Conservation (phyloP, 2,888 invertebrate genomes). For the Dorcus hopei region DNA sequence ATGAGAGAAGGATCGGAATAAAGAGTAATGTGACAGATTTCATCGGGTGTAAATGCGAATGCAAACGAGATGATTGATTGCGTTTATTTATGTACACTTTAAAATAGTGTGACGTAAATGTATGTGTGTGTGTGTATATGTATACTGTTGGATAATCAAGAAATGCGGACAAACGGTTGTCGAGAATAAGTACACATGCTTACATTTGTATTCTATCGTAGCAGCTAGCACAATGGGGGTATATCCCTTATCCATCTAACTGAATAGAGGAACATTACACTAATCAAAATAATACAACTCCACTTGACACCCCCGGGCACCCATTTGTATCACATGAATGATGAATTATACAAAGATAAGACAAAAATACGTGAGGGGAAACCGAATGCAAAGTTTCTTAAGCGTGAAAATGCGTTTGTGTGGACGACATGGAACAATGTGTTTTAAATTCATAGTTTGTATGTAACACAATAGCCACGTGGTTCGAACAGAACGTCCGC, state of each 20-base stretch:
- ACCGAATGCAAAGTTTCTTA: constrained; percentile 27
- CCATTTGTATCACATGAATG: constrained; percentile 42
- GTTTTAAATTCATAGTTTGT: background rate
- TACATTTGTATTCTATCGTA: constrained; percentile 41
- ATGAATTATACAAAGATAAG: constrained; percentile 44
- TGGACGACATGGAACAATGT: background rate
- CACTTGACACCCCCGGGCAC: constrained; percentile 38
- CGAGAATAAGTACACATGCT: constrained; percentile 13
- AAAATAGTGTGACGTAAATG: background rate
- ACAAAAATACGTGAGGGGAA: constrained; percentile 44
- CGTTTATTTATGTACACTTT: background rate
- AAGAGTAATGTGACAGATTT: too few relatives aligned
- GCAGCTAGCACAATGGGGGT: constrained; percentile 35
- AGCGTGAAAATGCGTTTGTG: constrained; percentile 2
- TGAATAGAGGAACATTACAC: constrained; percentile 43
- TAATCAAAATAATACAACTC: constrained; percentile 43
- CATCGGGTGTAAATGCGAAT: background rate
- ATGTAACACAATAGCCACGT: too few relatives aligned
- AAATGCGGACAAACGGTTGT: constrained; percentile 1
- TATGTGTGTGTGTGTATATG: background rate
- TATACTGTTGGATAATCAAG: background rate
- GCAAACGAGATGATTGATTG: background rate
- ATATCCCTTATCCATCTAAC: constrained; percentile 40
- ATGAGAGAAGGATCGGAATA: too few relatives aligned
- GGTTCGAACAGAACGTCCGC: too few relatives aligned